Base-by-base conservation (phyloP, 2,797 vertebrate species). In the Anguilla pacifica region DNA sequence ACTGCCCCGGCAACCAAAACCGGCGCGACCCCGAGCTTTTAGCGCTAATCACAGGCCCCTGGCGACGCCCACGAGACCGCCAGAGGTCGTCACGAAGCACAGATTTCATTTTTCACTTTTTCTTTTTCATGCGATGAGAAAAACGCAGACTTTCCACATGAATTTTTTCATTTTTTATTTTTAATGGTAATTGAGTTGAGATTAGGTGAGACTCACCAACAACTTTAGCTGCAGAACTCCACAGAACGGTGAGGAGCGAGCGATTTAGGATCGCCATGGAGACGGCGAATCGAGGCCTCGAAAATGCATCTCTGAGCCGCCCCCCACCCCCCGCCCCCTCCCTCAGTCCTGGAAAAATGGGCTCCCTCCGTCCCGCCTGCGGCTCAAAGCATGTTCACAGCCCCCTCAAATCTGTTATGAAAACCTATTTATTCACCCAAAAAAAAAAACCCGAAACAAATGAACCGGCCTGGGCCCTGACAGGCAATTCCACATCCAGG, bases 211-310 rank as follows among this genome's bases (percentile, higher is more conserved):
- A 25, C 17, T 49, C 35, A 43, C 74, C 35, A 39, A 35, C 49
- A 39, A 49, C 2, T 15, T 31, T 19, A 7, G 9, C 85, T 5
- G 51, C 49, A 25, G 84, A 70, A 4, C 49, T 46, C 25, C 46
- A 72, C 11, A 25, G 19, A 86, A 67, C 86, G 53, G 84, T 39
- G 85, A 67, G 81, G 83, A 87, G 82, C 70, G 46, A 87, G 79
- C 49, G 49, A 9, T 4, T 64, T 88, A 87, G 74, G 3, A 86
- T 90, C 86, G 72, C 89, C 88, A 89, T 90, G 89, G 89, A 89
- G 89, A 90, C 87, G 7, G 51, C 77, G 31, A 79, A 83, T 88
- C 77, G 64, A 67, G 67, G 64, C 84, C 15, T 2, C 6, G 19
- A 77, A 59, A 83, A 88, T 1, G 84, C 83, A 85, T 79, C 79